These are phyloP conservation scores for Clivina fossor DNA, from an alignment of 2,888 invertebrate species.

Conservation along the genomic window DNA sequence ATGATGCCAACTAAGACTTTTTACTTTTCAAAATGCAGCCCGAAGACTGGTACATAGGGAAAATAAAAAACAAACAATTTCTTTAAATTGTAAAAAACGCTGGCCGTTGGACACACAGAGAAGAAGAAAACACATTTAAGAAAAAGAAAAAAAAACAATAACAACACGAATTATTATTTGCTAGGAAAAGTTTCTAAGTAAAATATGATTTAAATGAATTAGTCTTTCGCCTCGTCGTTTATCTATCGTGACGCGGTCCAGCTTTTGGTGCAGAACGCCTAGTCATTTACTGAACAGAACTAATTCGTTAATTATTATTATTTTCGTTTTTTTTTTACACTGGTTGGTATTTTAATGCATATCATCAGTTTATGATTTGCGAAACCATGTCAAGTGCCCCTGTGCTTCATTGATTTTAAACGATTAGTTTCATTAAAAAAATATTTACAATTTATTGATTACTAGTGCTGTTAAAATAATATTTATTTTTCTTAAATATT, in stretches of 20 bases:
- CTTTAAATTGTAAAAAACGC: too few relatives aligned
- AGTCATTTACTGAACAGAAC: slow-evolving; percentile 38
- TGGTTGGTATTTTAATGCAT: slow-evolving; percentile 28
- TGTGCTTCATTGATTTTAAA: slow-evolving; percentile 10
- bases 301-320: slow-evolving; percentile 6
- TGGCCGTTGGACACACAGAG: slow-evolving; percentile 52
- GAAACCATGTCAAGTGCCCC: slow-evolving; percentile 29
- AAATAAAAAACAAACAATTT: too few relatives aligned
- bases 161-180: too few relatives aligned
- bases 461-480: too few relatives aligned
- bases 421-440: too few relatives aligned
- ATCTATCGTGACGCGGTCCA: slow-evolving; percentile 10
- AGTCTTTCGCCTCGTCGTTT: neutral
- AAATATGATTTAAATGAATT: too few relatives aligned
- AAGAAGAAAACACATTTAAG: neutral
- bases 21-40: too few relatives aligned
- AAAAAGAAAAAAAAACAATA: neutral
- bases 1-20: slow-evolving; percentile 42
- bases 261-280: slow-evolving; percentile 40
- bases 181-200: too few relatives aligned
- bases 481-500: too few relatives aligned
- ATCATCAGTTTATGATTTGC: slow-evolving; percentile 33
- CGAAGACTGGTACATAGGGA: slow-evolving; percentile 49
- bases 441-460: too few relatives aligned
- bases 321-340: slow-evolving; percentile 2